Percentiles rank a stretch among this genome's conserved stretches.
Evolutionary conservation across 2,797 vertebrate genomes (phyloP).

Genomic region (Chrysocyon brachyurus): DNA sequence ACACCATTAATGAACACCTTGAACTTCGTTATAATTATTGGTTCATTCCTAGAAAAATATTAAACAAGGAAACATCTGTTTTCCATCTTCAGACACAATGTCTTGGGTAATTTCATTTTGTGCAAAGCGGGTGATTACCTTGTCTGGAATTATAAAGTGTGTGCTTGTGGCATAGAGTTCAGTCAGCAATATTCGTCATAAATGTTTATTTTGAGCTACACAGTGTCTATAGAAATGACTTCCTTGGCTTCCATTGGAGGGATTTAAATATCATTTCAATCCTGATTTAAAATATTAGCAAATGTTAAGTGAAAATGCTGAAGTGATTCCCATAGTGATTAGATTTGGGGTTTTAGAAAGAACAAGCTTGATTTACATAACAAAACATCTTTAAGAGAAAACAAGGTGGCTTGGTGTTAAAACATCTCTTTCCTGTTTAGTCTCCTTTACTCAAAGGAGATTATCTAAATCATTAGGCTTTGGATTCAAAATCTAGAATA

Average conservation of each 20-base stretch:
- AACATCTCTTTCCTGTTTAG: conserved; percentile 39
- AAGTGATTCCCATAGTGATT: conserved; percentile 57
- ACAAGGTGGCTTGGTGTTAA: conserved; percentile 27
- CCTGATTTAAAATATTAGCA: conserved; percentile 55
- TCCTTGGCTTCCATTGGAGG: conserved; percentile 8
- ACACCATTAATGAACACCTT: conserved; percentile 62
- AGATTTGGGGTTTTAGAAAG: conserved; percentile 60
- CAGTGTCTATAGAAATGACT: conserved; percentile 29
- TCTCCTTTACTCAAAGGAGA: conserved; percentile 33
- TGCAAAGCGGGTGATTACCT: conserved; percentile 55
- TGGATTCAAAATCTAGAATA: conserved; percentile 50
- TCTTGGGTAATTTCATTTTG: conserved; percentile 57
- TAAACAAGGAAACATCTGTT: conserved; percentile 62
- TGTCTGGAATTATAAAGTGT: conserved; percentile 21
- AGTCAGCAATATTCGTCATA: conserved; percentile 61
- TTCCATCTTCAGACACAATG: conserved; percentile 51
- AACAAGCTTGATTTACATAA: conserved; percentile 66
- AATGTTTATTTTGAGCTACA: conserved; percentile 64
- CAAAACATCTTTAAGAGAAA: conserved; percentile 52
- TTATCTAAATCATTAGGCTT: conserved; percentile 57
- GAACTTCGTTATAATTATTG: conserved; percentile 65
- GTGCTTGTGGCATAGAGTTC: conserved; percentile 2
- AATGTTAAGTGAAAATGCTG: conserved; percentile 45
- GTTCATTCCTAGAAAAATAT: conserved; percentile 67
- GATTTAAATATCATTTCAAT: conserved; percentile 60